Conservation (phyloP, 2,113 vertebrate species). For the Amblyornis subalaris region DNA sequence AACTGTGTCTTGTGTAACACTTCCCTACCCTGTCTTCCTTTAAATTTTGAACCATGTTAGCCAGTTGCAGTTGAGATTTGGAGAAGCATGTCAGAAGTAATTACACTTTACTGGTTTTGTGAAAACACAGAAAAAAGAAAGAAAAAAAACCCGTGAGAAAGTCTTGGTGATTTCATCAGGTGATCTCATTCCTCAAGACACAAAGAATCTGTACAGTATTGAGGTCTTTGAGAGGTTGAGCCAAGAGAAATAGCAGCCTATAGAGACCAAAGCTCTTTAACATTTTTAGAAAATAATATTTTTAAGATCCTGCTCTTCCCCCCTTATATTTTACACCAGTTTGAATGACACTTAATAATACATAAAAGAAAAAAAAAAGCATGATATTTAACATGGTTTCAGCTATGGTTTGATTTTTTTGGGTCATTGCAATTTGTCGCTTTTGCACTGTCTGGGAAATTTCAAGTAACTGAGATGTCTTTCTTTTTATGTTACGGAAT, state of each 20-base stretch:
- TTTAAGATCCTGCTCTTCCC: background rate
- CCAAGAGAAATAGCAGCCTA: background rate
- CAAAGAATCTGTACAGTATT: background rate
- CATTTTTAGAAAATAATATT: background rate
- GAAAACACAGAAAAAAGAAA: background rate
- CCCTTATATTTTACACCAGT: background rate
- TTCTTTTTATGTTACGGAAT: background rate
- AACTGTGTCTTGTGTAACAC: background rate
- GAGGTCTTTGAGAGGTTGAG: background rate
- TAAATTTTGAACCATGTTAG: background rate
- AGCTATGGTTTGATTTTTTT: background rate
- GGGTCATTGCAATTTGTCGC: background rate
- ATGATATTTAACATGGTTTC: background rate
- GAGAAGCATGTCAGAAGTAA: background rate
- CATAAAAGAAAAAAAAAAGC: background rate
- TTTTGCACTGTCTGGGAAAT: background rate
- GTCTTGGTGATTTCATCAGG: background rate
- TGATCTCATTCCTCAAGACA: background rate
- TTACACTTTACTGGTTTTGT: background rate
- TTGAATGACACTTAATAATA: background rate
- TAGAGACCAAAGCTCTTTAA: background rate
- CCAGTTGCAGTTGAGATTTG: background rate
- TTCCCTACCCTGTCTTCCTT: background rate
- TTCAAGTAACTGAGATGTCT: background rate
- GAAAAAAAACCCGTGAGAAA: background rate